These are phyloP conservation scores for Belgica antarctica DNA, from an alignment of 2,888 invertebrate genomes.

Conservation along the genomic window DNA sequence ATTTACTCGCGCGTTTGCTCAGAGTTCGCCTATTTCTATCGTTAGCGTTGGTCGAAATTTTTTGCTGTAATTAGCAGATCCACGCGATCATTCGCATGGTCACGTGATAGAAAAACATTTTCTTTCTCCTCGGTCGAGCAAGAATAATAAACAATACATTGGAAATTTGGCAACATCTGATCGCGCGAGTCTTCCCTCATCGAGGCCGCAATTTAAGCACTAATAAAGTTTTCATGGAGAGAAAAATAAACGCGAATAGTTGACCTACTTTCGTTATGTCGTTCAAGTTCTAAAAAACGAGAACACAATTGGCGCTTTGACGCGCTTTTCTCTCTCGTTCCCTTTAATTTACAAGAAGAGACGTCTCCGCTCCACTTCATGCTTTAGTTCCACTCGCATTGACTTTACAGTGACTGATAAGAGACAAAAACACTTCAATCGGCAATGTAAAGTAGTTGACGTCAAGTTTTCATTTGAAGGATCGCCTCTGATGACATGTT, in stretches of 20 bases:
- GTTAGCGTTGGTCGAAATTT: too few relatives aligned
- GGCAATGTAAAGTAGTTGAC: too few relatives aligned
- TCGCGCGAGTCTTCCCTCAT: background rate
- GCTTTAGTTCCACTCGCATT: background rate
- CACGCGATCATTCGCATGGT: too few relatives aligned
- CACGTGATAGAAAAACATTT: too few relatives aligned
- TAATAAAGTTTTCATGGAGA: background rate
- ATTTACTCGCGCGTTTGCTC: too few relatives aligned
- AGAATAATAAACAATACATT: background rate
- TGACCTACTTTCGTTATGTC: conserved; percentile 19
- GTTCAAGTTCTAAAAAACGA: background rate
- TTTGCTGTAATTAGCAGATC: too few relatives aligned
- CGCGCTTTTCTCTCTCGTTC: background rate
- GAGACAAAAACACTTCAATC: too few relatives aligned
- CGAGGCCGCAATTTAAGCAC: background rate
- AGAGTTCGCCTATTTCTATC: too few relatives aligned
- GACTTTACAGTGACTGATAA: too few relatives aligned
- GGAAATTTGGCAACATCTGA: conserved; percentile 18
- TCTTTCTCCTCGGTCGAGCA: background rate
- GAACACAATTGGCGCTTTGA: conserved; percentile 1
- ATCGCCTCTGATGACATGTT: background rate
- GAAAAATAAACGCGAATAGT: conserved; percentile 22
- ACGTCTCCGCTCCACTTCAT: background rate
- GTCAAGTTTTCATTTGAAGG: too few relatives aligned
- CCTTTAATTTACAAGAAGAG: too few relatives aligned